Evolutionary conservation across 2,113 vertebrate species (phyloP), one percentile per base, ranked within the genome.

Genomic region (Cottus gobio): DNA sequence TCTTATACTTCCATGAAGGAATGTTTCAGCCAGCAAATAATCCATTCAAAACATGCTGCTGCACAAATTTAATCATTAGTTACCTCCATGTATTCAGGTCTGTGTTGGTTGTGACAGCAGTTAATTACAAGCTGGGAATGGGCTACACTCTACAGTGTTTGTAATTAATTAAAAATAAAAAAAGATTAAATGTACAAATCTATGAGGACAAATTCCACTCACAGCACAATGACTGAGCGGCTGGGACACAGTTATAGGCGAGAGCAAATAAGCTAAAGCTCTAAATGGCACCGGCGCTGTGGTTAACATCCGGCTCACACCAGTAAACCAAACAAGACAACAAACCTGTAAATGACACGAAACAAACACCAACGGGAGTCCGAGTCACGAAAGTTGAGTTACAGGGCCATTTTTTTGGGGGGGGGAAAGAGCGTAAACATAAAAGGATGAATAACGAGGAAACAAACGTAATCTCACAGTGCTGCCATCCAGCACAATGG

Each of bases 361-460:
- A 85, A 75, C 26, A 63, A 71, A 87, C 65, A 85, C 26, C 11
- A 44, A 68, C 52, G 61, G 46, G 31, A 84, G 75, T 82, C 36
- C n/a, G 16, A 58, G 52, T 68, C 34, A 67, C 72, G 61, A 85
- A 82, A 75, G 57, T 77, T 70, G 66, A 87, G 61, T 57, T 85
- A 75, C 42, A 26, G 65, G 39, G 62, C 36, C 44, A 69, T 82
- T 62, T 71, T 68, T 50, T 64, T 44, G 0, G 46, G 34, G 46
- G 34, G 30, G 30, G 37, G 52, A 61, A 62, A 71, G 26, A 84
- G 79, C 8, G 58, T n/a, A 74, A 65, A 82, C 73, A 80, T 83
- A 82, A 86, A 87, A 60, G 65, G 50, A 82, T 85, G 83, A 90
- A 87, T 83, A 77, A 90, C 72, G 73, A 65, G 13, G 28, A 75